These are phyloP conservation scores for Lerema accius DNA, from an alignment of 1,140 invertebrate genomes.

Conservation along the genomic window DNA sequence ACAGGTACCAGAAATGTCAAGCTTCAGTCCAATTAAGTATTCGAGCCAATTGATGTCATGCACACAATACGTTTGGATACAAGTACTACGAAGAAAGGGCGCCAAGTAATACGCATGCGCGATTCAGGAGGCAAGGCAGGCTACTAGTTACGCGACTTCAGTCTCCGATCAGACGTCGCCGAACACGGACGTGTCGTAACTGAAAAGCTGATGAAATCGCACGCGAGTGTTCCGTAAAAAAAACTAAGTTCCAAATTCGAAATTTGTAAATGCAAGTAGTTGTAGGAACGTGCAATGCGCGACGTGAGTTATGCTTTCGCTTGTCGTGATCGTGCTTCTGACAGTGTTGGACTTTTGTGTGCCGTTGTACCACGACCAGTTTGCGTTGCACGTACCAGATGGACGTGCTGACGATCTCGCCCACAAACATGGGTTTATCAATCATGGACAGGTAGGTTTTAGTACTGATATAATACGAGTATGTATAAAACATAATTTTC, in stretches of 20 bases:
- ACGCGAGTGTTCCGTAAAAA: conserved; percentile 43
- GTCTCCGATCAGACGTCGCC: conserved; percentile 53
- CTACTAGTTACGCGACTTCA: conserved; percentile 61
- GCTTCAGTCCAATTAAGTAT: conserved; percentile 65
- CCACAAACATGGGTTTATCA: conserved; percentile 84
- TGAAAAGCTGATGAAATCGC: conserved; percentile 4
- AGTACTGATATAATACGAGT: too few relatives aligned
- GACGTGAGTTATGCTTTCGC: conserved; percentile 65
- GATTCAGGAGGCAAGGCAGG: conserved; percentile 41
- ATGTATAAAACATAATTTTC: too few relatives aligned
- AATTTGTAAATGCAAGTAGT: conserved; percentile 44
- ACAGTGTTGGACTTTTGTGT: conserved; percentile 73
- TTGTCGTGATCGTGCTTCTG: conserved; percentile 65
- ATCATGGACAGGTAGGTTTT: conserved; percentile 85
- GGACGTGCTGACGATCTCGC: conserved; percentile 84
- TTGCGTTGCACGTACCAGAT: conserved; percentile 85
- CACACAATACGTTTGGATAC: conserved; percentile 64
- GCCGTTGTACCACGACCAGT: conserved; percentile 85
- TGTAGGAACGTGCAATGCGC: conserved; percentile 66
- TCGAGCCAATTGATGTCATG: conserved; percentile 70
- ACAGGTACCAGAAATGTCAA: conserved; percentile 35
- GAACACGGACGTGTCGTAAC: conserved; percentile 44
- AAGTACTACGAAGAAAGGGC: conserved; percentile 73
- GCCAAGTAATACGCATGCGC: conserved; percentile 72
- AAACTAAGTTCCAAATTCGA: conserved; percentile 33